These are phyloP conservation scores for Phrynocephalus forsythii DNA, from an alignment of 2,797 vertebrate genomes.

Conservation along the genomic window DNA sequence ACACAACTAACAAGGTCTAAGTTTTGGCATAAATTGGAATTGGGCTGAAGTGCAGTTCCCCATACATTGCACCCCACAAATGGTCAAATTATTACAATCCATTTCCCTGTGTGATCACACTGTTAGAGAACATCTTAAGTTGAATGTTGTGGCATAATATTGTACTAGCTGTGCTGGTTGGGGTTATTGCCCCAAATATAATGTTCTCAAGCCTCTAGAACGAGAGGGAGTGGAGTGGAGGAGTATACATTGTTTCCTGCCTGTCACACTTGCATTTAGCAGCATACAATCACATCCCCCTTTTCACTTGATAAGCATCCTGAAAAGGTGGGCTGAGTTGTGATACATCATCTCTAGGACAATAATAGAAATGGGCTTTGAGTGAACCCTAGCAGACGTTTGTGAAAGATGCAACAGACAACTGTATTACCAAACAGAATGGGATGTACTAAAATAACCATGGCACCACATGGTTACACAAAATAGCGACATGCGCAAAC, in stretches of 20 bases:
- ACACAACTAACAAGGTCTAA: no score
- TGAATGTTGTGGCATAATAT: no score
- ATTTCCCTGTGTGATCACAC: no score
- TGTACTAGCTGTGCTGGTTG: no score
- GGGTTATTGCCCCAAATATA: no score
- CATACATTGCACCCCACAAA: no score
- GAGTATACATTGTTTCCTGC: background rate
- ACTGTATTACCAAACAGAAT: conserved; percentile 30
- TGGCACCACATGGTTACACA: conserved; percentile 47
- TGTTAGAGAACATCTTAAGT: no score
- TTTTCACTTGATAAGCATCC: background rate
- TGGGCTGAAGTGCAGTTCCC: no score
- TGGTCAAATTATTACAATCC: no score
- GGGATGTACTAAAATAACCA: conserved; percentile 43
- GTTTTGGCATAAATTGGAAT: no score
- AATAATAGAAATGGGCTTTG: conserved; percentile 17
- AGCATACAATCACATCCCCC: background rate
- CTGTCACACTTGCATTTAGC: background rate
- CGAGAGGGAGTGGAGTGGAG: background rate
- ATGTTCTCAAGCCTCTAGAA: background rate
- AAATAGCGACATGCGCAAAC: conserved; percentile 39
- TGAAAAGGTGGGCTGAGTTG: background rate
- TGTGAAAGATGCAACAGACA: conserved; percentile 27
- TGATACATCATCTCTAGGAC: background rate
- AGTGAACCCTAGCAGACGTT: conserved; percentile 37